Percentiles rank a stretch among this genome's conserved stretches.
phyloP scores from a whole-genome alignment of 2,888 invertebrate genomes.

The Caenorhabditis sp. region DNA sequence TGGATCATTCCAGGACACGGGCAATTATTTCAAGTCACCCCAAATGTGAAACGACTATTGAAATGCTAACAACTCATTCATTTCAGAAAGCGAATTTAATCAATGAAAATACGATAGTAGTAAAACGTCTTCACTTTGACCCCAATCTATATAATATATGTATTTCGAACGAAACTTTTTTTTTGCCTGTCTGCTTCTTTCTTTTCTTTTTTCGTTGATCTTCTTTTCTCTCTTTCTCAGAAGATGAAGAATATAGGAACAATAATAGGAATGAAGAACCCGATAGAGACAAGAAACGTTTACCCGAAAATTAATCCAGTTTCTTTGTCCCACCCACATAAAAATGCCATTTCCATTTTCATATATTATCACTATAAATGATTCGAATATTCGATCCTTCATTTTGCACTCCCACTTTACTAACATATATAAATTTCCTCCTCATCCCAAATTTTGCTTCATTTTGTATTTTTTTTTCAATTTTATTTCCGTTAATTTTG shows the following conservation, averaged over 20 bases:
- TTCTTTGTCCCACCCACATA: background rate
- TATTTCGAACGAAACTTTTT: background rate
- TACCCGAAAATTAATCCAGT: background rate
- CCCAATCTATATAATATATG: background rate
- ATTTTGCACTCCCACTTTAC: background rate
- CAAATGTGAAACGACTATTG: constrained; percentile 26
- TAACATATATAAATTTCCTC: background rate
- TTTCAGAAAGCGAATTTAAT: background rate
- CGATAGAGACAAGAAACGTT: background rate
- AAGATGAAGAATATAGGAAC: background rate
- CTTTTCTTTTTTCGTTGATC: background rate
- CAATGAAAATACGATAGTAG: background rate
- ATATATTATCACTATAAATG: background rate
- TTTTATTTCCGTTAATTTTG: background rate
- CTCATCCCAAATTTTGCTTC: background rate
- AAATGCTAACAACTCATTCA: constrained; percentile 39
- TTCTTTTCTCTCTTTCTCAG: background rate
- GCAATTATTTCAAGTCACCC: constrained; percentile 46
- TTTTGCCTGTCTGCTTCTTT: background rate
- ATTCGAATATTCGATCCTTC: background rate
- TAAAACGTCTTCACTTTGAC: background rate
- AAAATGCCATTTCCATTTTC: constrained; percentile 1
- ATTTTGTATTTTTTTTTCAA: background rate
- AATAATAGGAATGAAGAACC: background rate
- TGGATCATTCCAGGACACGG: constrained; percentile 67